These are phyloP conservation scores for Crocuta crocuta DNA, from an alignment of 2,113 vertebrate genomes.

Conservation along the genomic window DNA sequence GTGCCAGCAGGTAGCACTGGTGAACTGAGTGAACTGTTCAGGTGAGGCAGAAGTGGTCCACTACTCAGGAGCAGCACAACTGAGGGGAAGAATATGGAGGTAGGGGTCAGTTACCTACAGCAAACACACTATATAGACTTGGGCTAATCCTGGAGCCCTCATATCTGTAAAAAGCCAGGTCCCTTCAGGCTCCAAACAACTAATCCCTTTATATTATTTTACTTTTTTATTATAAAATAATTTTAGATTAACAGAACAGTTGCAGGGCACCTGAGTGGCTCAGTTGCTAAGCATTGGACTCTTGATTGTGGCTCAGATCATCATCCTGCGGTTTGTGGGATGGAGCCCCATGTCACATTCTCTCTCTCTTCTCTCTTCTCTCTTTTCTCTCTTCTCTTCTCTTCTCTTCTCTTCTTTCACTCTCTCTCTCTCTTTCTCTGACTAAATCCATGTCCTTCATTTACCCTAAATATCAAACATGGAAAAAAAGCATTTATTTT, in stretches of 20 bases:
- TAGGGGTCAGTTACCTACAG: neutral
- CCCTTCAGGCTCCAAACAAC: neutral
- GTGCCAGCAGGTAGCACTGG: neutral
- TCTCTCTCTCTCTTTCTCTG: too few species aligned
- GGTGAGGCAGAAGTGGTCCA: neutral
- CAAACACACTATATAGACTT: neutral
- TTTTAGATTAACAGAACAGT: conserved; percentile 30
- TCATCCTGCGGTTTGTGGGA: too few species aligned
- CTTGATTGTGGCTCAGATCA: too few species aligned
- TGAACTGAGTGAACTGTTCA: neutral
- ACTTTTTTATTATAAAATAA: conserved; percentile 14
- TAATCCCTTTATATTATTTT: neutral
- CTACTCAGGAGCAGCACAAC: neutral
- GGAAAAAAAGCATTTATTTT: neutral
- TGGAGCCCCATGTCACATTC: too few species aligned
- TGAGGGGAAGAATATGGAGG: neutral
- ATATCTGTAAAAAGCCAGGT: neutral
- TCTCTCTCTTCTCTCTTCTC: too few species aligned
- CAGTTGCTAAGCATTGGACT: too few species aligned
- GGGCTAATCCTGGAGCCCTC: neutral
- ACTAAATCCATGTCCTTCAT: neutral
- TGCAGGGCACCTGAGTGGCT: neutral
- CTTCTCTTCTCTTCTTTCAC: too few species aligned
- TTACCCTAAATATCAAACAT: neutral
- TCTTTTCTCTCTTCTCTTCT: too few species aligned